Base-by-base conservation (phyloP, 2,113 vertebrate genomes). In the Tragelaphus buxtoni region DNA sequence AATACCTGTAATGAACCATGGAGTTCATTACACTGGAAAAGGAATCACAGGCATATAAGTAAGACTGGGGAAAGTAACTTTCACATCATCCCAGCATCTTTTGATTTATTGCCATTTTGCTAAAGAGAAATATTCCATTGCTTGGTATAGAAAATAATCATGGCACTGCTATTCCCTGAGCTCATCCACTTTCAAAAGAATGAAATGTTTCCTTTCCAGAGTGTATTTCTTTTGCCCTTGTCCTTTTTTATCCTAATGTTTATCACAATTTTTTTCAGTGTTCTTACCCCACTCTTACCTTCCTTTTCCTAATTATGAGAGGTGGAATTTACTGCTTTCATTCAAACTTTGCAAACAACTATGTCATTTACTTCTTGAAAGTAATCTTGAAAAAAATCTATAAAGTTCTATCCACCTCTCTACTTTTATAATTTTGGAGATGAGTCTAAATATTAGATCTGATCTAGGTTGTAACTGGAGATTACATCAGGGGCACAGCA, bases 111-210 rank as follows among this genome's bases (percentile, higher is more conserved):
- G 88, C 47, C 81, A 95, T 92, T 92, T 93, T 94, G 47, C 80
- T 88, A 95, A 97, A 92, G 39, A 92, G 80, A 97, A 96, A 95
- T 93, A 90, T 53, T 89, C 91, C 60, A 93, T 76, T 47, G 61
- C n/a, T 80, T 91, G 53, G 45, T 63, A 90, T 9, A 95, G 72
- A 90, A 96, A 96, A 96, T 85, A 90, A 80, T 90, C 91, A 83
- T 7, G 83, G 79, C 51, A 65, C 58, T 88, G 90, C 35, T 82
- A 87, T 49, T 97, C 94, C 80, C 84, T 63, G 53, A 98, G 39
- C 63, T 87, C 93, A 94, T 65, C 49, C 49, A 90, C n/a, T 88
- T 96, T 96, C 81, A 90, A 95, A 94, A 84, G 84, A 96, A 96
- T 69, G 39, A 91, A 89, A 87, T 95, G 58, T 32, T 77, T 95